A percentile compares a stretch with the other conserved stretches of the same genome.
phyloP scores from a whole-genome alignment of 2,113 vertebrate genomes.

The Cinclus cinclus region DNA sequence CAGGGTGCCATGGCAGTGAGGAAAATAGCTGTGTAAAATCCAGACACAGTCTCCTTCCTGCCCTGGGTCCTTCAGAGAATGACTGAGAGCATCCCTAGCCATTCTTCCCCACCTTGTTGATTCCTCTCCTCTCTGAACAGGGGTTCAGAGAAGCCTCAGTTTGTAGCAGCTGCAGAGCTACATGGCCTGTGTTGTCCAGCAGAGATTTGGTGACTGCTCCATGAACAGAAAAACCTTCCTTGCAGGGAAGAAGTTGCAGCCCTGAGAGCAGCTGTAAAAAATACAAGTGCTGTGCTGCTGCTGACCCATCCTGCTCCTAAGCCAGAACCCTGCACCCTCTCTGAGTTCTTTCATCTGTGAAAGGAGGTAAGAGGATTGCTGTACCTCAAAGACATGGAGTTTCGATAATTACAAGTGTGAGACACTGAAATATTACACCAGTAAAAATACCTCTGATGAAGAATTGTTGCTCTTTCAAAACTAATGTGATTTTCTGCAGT shows the following conservation, averaged over 20 bases:
- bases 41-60: neutral
- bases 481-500: neutral
- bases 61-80: neutral
- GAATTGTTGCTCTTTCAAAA: conserved; percentile 15
- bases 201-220: neutral
- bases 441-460: neutral
- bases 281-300: neutral
- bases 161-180: neutral
- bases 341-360: neutral
- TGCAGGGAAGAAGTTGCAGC: neutral
- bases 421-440: neutral
- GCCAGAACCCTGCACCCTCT: neutral
- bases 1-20: neutral
- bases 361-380: neutral
- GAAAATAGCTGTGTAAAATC: neutral
- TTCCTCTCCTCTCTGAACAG: neutral
- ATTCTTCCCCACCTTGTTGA: neutral
- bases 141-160: neutral
- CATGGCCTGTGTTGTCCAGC: neutral
- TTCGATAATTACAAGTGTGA: neutral
- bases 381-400: neutral
- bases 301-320: neutral
- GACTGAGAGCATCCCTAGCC: neutral
- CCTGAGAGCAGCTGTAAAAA: neutral
- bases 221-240: neutral